Evolutionary conservation across 2,797 vertebrate genomes (phyloP).

Genomic region (Setipinna tenuifilis): DNA sequence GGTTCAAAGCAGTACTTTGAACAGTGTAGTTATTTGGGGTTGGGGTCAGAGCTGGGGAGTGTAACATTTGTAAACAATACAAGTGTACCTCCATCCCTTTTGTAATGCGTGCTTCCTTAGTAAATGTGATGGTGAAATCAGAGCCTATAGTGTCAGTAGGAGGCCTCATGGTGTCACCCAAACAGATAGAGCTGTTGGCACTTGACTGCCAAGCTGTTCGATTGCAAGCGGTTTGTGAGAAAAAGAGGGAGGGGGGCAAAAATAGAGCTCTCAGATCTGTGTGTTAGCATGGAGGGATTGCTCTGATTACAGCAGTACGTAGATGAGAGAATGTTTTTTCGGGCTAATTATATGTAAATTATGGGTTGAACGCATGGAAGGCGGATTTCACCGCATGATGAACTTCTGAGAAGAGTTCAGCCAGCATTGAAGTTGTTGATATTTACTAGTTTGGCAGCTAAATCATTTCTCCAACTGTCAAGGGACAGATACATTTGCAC

Average conservation of each 20-base stretch:
- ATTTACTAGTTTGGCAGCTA: neutral
- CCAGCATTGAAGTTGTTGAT: neutral
- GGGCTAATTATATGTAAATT: too few relatives aligned
- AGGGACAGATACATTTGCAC: neutral
- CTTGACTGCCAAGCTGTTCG: constrained; percentile 61
- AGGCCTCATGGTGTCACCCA: constrained; percentile 54
- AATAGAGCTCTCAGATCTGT: neutral
- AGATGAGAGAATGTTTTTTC: neutral
- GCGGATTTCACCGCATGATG: neutral
- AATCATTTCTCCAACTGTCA: neutral
- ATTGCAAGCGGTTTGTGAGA: constrained; percentile 40
- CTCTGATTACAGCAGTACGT: neutral
- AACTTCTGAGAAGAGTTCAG: neutral
- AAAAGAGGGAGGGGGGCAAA: neutral
- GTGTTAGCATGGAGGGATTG: neutral
- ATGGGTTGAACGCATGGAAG: too few relatives aligned
- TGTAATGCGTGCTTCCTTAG: too few relatives aligned
- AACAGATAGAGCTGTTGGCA: constrained; percentile 57
- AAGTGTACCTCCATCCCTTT: neutral
- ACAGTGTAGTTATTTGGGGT: too few relatives aligned
- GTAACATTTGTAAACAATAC: too few relatives aligned
- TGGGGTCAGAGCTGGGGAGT: too few relatives aligned
- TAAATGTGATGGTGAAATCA: neutral
- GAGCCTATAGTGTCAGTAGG: constrained; percentile 28
- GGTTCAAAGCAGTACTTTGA: too few relatives aligned